Conservation (phyloP, 2,797 vertebrate genomes). For the Sciaenops ocellatus region DNA sequence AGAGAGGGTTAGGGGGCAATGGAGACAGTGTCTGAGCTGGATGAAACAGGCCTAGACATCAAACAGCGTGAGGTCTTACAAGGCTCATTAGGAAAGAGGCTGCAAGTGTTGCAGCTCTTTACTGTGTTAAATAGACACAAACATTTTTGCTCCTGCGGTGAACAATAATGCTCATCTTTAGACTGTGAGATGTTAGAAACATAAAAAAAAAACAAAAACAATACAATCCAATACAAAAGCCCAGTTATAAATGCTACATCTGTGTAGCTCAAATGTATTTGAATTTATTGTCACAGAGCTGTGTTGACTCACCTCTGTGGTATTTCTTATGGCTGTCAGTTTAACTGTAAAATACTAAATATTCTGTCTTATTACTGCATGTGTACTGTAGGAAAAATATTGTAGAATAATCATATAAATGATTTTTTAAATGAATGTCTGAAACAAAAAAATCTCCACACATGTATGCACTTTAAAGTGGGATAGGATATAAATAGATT, state of each 20-base stretch:
- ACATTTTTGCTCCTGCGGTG: constrained; percentile 44
- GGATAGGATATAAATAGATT: neutral
- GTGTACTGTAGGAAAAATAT: neutral
- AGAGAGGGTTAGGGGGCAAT: constrained; percentile 69
- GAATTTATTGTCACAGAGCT: neutral
- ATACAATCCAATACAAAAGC: neutral
- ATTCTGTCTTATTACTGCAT: neutral
- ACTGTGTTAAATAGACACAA: constrained; percentile 49
- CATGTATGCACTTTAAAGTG: neutral
- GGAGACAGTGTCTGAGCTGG: constrained; percentile 59
- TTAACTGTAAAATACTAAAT: neutral
- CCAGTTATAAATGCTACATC: neutral
- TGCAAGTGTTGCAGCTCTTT: constrained; percentile 45
- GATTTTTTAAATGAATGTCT: neutral
- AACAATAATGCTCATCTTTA: constrained; percentile 24
- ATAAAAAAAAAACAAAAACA: neutral
- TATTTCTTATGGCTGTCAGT: neutral
- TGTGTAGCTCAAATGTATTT: neutral
- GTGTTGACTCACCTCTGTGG: neutral
- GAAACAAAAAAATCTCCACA: neutral
- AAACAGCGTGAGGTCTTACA: constrained; percentile 64
- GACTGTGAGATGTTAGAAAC: constrained; percentile 24
- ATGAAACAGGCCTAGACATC: constrained; percentile 69
- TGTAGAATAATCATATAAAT: neutral
- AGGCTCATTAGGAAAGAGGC: constrained; percentile 74